A percentile compares a stretch with the other conserved stretches of the same genome.
phyloP scores from a whole-genome alignment of 2,888 invertebrate species.

The Cyclophora albipunctata region DNA sequence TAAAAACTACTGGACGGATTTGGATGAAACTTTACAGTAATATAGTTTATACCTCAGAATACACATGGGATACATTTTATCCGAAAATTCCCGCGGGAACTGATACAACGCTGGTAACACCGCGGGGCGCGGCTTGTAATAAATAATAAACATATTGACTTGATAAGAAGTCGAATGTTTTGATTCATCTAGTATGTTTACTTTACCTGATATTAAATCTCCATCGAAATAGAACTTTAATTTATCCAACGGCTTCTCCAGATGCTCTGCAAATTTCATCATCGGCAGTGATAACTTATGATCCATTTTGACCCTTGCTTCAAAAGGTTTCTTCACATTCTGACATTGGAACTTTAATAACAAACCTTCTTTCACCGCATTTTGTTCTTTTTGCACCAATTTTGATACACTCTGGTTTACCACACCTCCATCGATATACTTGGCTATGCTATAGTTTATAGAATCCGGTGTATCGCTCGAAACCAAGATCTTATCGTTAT shows the following conservation, averaged over 20 bases:
- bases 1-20: too few species aligned
- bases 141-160: too few species aligned
- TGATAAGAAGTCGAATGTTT: too few species aligned
- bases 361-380: constrained; percentile 28
- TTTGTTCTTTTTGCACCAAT: constrained; percentile 17
- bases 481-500: constrained; percentile 50
- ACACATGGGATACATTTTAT: too few species aligned
- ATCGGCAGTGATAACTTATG: constrained; percentile 54
- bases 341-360: constrained; percentile 64
- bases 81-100: too few species aligned
- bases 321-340: constrained; percentile 51
- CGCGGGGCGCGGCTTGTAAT: too few species aligned
- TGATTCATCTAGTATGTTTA: too few species aligned
- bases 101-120: too few species aligned
- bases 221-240: constrained; percentile 73
- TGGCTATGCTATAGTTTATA: constrained; percentile 53
- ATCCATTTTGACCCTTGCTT: constrained; percentile 32
- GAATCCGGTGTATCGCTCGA: constrained; percentile 56
- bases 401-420: constrained; percentile 38
- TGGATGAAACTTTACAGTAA: too few species aligned
- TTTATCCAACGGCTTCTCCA: constrained; percentile 46
- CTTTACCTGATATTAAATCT: constrained; percentile 50
- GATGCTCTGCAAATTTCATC: constrained; percentile 62
- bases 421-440: constrained; percentile 66
- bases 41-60: too few species aligned